A percentile compares a stretch with the other conserved stretches of the same genome.
Conservation (phyloP, 2,888 invertebrate species). For the Carcina quercana region DNA sequence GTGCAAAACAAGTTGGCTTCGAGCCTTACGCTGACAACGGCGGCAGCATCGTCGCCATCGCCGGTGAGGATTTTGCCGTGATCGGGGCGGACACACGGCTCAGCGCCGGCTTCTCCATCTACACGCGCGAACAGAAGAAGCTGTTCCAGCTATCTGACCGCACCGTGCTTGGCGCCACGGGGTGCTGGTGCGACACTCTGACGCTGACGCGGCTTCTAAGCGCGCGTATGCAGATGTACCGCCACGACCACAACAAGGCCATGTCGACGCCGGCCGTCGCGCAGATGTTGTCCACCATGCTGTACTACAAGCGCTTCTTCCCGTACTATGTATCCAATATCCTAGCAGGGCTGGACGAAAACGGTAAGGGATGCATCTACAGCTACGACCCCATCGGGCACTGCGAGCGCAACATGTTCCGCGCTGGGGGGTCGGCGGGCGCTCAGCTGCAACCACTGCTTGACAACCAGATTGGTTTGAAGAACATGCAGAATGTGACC, state of each 20-base stretch:
- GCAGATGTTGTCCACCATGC: constrained; percentile 95
- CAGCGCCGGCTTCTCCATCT: constrained; percentile 92
- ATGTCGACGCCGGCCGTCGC: constrained; percentile 96
- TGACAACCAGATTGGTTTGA: constrained; percentile 95
- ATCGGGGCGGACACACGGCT: constrained; percentile 97
- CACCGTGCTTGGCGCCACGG: constrained; percentile 94
- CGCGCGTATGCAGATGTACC: constrained; percentile 95
- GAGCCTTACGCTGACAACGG: constrained; percentile 71
- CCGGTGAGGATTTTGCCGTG: constrained; percentile 95
- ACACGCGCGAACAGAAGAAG: constrained; percentile 91
- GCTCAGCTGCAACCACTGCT: constrained; percentile 94
- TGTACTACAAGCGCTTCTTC: constrained; percentile 98
- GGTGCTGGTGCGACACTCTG: constrained; percentile 98
- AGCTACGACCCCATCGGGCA: constrained; percentile 99
- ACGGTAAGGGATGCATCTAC: constrained; percentile 96
- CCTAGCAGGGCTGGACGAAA: constrained; percentile 92
- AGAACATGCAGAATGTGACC: constrained; percentile 86
- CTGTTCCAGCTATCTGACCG: constrained; percentile 86
- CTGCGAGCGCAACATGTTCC: constrained; percentile 87
- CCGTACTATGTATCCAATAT: constrained; percentile 98
- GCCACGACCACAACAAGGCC: constrained; percentile 93
- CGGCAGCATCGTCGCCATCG: constrained; percentile 96
- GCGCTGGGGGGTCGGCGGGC: constrained; percentile 94
- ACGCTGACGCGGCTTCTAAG: constrained; percentile 89
- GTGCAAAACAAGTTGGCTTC: constrained; percentile 66